Evolutionary conservation across 1,140 invertebrate genomes (phyloP), one percentile per base, ranked within the genome.

Genomic region (Epicauta chinensis): DNA sequence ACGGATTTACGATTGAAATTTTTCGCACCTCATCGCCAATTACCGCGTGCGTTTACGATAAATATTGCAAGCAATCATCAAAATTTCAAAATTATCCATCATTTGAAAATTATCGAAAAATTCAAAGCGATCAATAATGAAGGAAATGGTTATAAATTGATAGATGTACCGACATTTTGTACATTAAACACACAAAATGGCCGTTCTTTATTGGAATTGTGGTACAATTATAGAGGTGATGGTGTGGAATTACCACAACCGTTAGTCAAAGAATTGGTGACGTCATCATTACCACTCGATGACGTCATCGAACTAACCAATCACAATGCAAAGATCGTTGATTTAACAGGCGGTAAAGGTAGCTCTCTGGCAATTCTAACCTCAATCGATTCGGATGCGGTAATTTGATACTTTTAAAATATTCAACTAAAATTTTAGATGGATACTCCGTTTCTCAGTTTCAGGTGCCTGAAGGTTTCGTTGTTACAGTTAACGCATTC

Each of bases 301-400:
- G 48, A 56, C 14, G 54, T 65, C 3, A 23, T 55, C 9, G 44
- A 44, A 17, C 51, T 65, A 16, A 45, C 52, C 16, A 41, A 37
- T 39, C 46, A 61, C 12, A 17, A 44, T 34, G 53, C 63, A 11
- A 54, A 50, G 54, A 59, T 65, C 10, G 17, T 63, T 12, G 52
- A 57, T 15, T 23, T 65, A 9, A 82, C 84, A 0, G 86, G 86
- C 1, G 85, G 84, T 1, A 89, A 88, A 70, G 85, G 81, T 17
- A 77, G 79, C 7, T 87, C 85, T 1, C 67, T 89, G 5, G 82
- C 83, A 2, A 59, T 81, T 10, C 63, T 88, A 16, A 70, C 73
- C 2, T 73, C 75, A 0, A 61, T 81, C 16, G 62, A 76, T 38
- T 59, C 69, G 4, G 50, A 67, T 35, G 58, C 76, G 59, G 76